phyloP scores from a whole-genome alignment of 2,113 vertebrate genomes.

The Cyprinodon brontotheroides region DNA sequence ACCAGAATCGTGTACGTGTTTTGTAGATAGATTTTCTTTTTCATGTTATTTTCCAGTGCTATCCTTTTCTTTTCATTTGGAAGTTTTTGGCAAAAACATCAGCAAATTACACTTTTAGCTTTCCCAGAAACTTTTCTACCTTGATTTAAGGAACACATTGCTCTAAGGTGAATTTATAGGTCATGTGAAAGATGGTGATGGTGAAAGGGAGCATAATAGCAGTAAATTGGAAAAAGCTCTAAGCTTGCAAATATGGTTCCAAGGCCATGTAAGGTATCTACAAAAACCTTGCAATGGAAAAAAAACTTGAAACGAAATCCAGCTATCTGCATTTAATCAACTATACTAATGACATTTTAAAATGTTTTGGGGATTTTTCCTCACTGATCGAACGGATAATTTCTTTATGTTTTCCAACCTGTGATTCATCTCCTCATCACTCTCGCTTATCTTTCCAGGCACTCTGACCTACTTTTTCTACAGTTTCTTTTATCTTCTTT shows the following conservation, averaged over 20 bases:
- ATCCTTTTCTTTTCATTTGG: background rate
- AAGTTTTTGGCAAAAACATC: background rate
- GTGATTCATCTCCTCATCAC: conserved; percentile 9
- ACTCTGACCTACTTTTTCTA: background rate
- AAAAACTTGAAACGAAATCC: background rate
- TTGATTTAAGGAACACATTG: too few relatives aligned
- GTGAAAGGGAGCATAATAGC: background rate
- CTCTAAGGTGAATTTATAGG: background rate
- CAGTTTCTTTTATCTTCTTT: conserved; percentile 1
- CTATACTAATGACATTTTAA: background rate
- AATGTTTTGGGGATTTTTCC: background rate
- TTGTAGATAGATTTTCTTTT: background rate
- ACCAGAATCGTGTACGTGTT: conserved; percentile 4
- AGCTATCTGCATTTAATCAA: background rate
- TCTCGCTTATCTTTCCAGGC: conserved; percentile 4
- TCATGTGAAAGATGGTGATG: background rate
- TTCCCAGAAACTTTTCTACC: background rate
- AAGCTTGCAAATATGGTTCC: background rate
- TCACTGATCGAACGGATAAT: background rate
- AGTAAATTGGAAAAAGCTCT: background rate
- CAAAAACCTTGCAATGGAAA: background rate
- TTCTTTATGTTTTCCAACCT: background rate
- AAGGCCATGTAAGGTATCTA: background rate
- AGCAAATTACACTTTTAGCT: background rate
- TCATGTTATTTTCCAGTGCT: background rate